Evolutionary conservation across 2,888 invertebrate species (phyloP).

Genomic region (Pristionchus mayeri): DNA sequence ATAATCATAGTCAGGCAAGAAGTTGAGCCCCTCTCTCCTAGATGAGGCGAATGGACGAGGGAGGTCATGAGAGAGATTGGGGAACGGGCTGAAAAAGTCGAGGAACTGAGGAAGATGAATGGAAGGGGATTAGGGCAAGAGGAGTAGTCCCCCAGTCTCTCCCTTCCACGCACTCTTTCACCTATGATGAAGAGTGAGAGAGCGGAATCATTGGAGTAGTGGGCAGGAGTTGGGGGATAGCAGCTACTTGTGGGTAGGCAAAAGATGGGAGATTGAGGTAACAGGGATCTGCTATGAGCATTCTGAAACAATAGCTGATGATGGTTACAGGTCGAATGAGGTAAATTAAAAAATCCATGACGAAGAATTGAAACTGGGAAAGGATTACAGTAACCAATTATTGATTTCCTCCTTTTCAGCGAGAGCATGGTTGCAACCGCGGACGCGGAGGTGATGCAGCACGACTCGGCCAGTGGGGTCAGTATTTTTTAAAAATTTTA

Average conservation of each 20-base stretch:
- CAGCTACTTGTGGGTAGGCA: not conserved
- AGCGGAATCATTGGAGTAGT: not conserved
- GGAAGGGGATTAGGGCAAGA: not conserved
- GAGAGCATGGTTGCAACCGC: conserved; percentile 21
- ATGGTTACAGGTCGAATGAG: too few species aligned
- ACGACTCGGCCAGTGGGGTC: conserved; percentile 38
- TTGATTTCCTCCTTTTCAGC: not conserved
- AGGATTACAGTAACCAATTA: not conserved
- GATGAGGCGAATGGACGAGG: not conserved
- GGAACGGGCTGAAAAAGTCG: not conserved
- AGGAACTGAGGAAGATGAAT: conserved; percentile 26
- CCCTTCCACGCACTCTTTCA: too few species aligned
- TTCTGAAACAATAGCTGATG: too few species aligned
- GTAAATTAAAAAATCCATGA: too few species aligned
- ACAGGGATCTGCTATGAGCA: not conserved
- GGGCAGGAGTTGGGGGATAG: not conserved
- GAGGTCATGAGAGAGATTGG: conserved; percentile 13
- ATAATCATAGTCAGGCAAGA: too few species aligned
- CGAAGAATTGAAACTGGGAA: too few species aligned
- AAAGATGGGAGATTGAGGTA: not conserved
- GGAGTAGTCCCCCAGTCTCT: too few species aligned
- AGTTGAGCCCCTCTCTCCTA: not conserved
- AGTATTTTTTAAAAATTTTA: not conserved
- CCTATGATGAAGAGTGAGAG: too few species aligned
- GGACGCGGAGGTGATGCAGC: conserved; percentile 49